Base-by-base conservation (phyloP, 2,888 invertebrate genomes). In the Ferrisia virgata region DNA sequence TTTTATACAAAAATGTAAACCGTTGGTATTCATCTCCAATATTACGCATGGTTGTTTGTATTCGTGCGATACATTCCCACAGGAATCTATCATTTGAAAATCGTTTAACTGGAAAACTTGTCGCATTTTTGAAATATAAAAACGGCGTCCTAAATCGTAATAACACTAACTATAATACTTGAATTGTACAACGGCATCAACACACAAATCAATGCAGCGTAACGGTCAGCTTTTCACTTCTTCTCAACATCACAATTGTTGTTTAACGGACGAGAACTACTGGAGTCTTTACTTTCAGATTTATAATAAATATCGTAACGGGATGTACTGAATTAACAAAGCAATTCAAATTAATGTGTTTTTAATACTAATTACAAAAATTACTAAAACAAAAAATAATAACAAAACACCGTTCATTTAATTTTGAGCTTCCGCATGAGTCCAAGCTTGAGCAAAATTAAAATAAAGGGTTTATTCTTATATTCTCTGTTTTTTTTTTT, bases 1-100 rank as follows among this genome's bases (percentile, higher is more conserved):
- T 80, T 80, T 79, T 1, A 83, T 31, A 15, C 40, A 72, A 40
- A 83, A 83, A n/a, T 83, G 76, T 36, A 83, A 8, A 28, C 83
- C 83, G 31, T 76, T 83, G n/a, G 72, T 2, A 31, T 69, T 83
- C 11, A 76, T 13, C 40, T 83, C 83, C 18, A 83, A 8, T 15
- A 72, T 43, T 15, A 83, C 33, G n/a, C 39, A 69, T 28, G 83
- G 83, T 58, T 80, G 79, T 69, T 79, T 84, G 18, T 79, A 84
- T 15, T 79, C 69, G 33, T 84, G 64, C 8, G 69, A n/a, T n/a
- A 80, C 39, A 69, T 69, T 80, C 22, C 69, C 69, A 31, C 22
- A n/a, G 31, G 84, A 40, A 64, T 84, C 84, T 36, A 84, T 53
- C 64, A 31, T 18, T 80, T 84, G 76, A 25, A 84, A 83, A 25